These are phyloP conservation scores for Remorina albescens DNA, from an alignment of 2,797 vertebrate species.

Conservation along the genomic window DNA sequence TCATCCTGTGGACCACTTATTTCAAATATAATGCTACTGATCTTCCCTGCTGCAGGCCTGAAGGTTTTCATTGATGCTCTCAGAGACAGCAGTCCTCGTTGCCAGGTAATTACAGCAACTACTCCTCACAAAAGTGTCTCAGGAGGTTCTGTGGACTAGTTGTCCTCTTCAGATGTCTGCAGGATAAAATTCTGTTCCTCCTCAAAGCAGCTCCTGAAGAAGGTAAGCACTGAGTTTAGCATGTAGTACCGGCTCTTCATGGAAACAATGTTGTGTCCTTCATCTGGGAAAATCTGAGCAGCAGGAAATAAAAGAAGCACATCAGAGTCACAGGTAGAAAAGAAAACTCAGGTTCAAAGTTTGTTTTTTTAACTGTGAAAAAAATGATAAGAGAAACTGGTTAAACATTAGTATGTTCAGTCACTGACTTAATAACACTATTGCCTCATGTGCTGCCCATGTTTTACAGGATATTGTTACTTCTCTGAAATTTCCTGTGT, in stretches of 20 bases:
- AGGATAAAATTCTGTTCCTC: slow-evolving; percentile 74
- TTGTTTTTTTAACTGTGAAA: background rate
- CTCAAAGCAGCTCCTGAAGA: slow-evolving; percentile 92
- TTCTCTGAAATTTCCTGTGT: too few species aligned
- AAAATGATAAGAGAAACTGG: too few species aligned
- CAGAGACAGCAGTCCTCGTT: background rate
- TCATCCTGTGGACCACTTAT: background rate
- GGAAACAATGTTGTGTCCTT: slow-evolving; percentile 87
- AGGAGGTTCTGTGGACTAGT: slow-evolving; percentile 74
- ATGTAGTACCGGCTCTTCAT: slow-evolving; percentile 89
- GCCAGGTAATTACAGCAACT: slow-evolving; percentile 17
- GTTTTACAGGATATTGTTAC: too few species aligned
- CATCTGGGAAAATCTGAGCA: slow-evolving; percentile 93
- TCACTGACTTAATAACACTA: too few species aligned
- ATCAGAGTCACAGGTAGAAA: too few species aligned
- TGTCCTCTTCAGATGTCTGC: slow-evolving; percentile 88
- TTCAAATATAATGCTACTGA: slow-evolving; percentile 6
- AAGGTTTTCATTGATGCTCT: background rate
- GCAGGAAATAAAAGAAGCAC: slow-evolving; percentile 17
- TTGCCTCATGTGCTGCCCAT: too few species aligned
- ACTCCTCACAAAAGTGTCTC: background rate
- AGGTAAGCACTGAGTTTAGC: slow-evolving; percentile 89
- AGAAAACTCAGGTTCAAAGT: background rate
- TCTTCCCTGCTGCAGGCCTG: slow-evolving; percentile 1
- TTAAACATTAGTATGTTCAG: too few species aligned